Evolutionary conservation across 2,113 vertebrate species (phyloP).

Genomic region (Vulpes vulpes): DNA sequence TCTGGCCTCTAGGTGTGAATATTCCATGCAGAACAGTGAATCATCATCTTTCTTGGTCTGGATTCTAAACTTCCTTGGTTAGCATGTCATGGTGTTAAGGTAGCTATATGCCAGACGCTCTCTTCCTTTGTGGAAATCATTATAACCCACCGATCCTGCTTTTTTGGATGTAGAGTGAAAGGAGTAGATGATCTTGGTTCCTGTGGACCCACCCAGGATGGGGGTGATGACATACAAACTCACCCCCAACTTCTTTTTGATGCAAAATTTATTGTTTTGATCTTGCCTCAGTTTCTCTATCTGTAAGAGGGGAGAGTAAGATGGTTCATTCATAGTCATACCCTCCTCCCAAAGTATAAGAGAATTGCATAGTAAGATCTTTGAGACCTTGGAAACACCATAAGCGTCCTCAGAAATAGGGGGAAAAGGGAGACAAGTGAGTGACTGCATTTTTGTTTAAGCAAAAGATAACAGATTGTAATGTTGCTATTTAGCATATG

Average conservation of each 20-base stretch:
- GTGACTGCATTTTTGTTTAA: not conserved
- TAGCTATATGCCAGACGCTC: not conserved
- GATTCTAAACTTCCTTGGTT: not conserved
- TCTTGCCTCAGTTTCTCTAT: slow-evolving; percentile 1
- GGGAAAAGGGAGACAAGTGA: not conserved
- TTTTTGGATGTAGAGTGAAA: not conserved
- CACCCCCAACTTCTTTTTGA: not conserved
- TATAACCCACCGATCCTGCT: not conserved
- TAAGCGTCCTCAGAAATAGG: not conserved
- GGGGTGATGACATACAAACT: not conserved
- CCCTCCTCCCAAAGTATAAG: not conserved
- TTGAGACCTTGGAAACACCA: not conserved
- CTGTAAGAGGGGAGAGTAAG: not conserved
- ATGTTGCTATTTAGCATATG: slow-evolving; percentile 14
- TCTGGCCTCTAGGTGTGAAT: not conserved
- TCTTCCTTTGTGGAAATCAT: not conserved
- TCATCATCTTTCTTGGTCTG: not conserved
- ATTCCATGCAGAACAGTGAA: not conserved
- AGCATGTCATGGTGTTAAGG: not conserved
- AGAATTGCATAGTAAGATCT: not conserved
- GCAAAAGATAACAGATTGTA: slow-evolving; percentile 19
- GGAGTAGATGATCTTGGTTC: not conserved
- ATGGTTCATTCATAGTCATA: not conserved
- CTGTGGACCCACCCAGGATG: too few species aligned
- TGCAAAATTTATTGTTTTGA: not conserved